Evolutionary conservation across 2,113 vertebrate species (phyloP).

Genomic region (Gopherus flavomarginatus): DNA sequence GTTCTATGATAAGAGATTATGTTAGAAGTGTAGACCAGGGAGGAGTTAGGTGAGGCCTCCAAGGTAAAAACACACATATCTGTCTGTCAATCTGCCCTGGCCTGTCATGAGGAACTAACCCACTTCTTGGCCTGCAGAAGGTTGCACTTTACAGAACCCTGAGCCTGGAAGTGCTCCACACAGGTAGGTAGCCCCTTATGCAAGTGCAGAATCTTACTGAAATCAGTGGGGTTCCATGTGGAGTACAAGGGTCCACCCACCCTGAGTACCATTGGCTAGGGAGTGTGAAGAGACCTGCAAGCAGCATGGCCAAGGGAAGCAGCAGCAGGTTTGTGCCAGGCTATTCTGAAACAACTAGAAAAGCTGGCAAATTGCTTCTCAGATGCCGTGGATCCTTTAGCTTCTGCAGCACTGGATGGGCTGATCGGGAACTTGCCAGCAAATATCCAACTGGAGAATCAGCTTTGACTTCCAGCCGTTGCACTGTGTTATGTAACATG

Average conservation of each 20-base stretch:
- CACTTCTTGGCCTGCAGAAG: neutral
- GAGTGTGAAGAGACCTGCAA: neutral
- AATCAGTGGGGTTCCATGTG: neutral
- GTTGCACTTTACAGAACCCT: neutral
- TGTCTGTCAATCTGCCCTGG: neutral
- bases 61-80: neutral
- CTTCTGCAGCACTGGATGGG: neutral
- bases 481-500: neutral
- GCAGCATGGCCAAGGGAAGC: neutral
- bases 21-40: neutral
- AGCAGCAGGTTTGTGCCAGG: neutral
- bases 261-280: neutral
- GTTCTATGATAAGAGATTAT: neutral
- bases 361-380: neutral
- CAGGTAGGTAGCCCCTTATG: neutral
- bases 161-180: neutral
- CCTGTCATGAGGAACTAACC: neutral
- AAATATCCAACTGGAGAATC: neutral
- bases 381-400: neutral
- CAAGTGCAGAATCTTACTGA: neutral
- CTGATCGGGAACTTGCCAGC: neutral
- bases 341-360: neutral
- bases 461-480: neutral
- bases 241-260: neutral
- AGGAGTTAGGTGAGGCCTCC: neutral